Base-by-base conservation (phyloP, 1,140 invertebrate genomes). In the Choristoneura fumiferana region DNA sequence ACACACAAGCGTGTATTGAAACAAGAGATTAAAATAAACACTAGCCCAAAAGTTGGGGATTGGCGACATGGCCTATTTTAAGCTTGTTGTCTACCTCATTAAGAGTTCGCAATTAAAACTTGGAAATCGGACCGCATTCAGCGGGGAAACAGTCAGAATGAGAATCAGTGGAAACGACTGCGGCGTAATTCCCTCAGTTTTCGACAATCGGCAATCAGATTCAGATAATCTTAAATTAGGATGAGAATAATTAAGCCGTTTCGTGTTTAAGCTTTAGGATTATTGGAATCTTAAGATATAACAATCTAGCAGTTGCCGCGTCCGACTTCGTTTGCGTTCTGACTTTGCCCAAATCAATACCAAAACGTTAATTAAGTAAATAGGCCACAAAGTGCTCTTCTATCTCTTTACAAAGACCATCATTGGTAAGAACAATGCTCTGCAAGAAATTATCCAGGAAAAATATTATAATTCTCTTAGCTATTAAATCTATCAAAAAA, bases 101-200 rank as follows among this genome's bases (percentile, higher is more conserved):
- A 75, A 71, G 75, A 73, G 64, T 68, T 75, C 58, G 72, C 75
- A 75, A 75, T 78, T 78, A 75, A 78, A 78, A 78, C 70, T 78
- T 78, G 36, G 64, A 57, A 69, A 63, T 69, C 57, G 55, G 60
- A 61, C 62, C 22, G 61, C 54, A 56, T 67, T 69, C 65, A 65
- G 60, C 38, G 63, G 55, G 65, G 65, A 67, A n/a, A 65, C 64
- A 60, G 56, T 63, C 45, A 63, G 56, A 68, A 72, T 64, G 61
- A 67, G 61, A 66, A 65, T 65, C 67, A 38, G 52, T 62, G 43
- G 57, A 59, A 58, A 63, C 60, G 61, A 53, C 60, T 55, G 58
- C 56, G 45, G 29, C 49, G 56, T 54, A 57, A 61, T 65, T 65
- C 12, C 43, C 43, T 49, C 43, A 49, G 29, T 34, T 54, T 34